Conservation (phyloP, 2,888 invertebrate species). For the Laothoe populi region DNA sequence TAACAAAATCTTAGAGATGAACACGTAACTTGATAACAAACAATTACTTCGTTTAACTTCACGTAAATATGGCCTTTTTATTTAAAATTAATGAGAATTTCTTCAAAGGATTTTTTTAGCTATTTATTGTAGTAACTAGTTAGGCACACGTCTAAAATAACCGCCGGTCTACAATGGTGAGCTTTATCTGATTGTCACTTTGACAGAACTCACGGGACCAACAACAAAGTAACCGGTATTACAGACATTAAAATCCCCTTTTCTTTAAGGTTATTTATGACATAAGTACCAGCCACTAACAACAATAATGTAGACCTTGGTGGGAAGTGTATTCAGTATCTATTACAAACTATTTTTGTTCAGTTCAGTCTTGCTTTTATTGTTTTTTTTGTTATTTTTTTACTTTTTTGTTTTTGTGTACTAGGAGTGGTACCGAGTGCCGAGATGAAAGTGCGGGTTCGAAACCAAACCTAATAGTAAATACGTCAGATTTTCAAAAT, state of each 20-base stretch:
- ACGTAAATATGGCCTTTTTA: background rate
- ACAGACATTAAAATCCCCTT: background rate
- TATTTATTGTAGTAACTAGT: slow-evolving; percentile 4
- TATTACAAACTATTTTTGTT: background rate
- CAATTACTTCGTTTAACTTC: background rate
- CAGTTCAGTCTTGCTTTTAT: too few species aligned
- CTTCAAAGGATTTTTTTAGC: background rate
- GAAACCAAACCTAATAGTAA: too few species aligned
- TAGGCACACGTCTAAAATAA: slow-evolving; percentile 38
- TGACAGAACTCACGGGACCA: slow-evolving; percentile 64
- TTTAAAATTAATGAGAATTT: background rate
- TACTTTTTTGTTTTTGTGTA: too few species aligned
- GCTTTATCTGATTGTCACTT: slow-evolving; percentile 66
- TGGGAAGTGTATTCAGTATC: background rate
- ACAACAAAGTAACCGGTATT: slow-evolving; percentile 32
- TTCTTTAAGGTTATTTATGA: slow-evolving; percentile 14
- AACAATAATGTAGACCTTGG: background rate
- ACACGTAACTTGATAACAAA: background rate
- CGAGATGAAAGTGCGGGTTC: too few species aligned
- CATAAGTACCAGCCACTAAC: slow-evolving; percentile 7
- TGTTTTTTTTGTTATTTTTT: too few species aligned
- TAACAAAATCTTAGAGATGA: background rate
- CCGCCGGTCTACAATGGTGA: slow-evolving; percentile 61
- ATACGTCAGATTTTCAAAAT: too few species aligned
- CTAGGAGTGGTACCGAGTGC: too few species aligned